Base-by-base conservation (phyloP, 2,888 invertebrate genomes). In the Hydraecia micacea region DNA sequence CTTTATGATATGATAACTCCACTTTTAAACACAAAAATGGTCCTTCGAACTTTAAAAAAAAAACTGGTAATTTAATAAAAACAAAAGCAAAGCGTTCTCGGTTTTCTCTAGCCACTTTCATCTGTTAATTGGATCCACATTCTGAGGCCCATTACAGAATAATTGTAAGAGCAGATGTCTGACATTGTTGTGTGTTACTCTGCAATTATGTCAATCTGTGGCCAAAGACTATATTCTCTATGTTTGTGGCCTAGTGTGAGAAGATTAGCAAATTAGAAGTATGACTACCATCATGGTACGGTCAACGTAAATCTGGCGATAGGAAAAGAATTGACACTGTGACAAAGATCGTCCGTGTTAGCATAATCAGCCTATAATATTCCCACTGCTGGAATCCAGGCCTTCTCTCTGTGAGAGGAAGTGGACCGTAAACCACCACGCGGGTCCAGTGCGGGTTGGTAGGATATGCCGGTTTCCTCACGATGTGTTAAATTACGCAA, bases 191-290 rank as follows among this genome's bases (percentile, higher is more conserved):
- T 68, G 55, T 81, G 87, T 90, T 85, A 69, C 73, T 42, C n/a
- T 73, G 69, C 84, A 90, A 91, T 91, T 91, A 91, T 84, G 89
- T 90, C 91, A 90, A 90, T 90, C 89, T 91, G 80, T 78, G 80
- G 75, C 52, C 36, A n/a, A n/a, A n/a, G n/a, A n/a, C n/a, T n/a
- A n/a, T n/a, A n/a, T n/a, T n/a, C n/a, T n/a, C n/a, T n/a, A n/a
- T n/a, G n/a, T 90, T 90, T 91, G 80, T 78, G 80, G 75, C 52
- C 36, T 52, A 55, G 65, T 70, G 72, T 36, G 49, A 55, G 73
- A 15, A 32, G 66, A 73, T 66, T 65, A 32, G 55, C 28, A 6
- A 63, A 62, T 65, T 70, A 66, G n/a, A 68, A 79, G n/a, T 66
- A 52, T 70, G 58, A 70, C 25, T 70, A 21, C 42, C 15, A 18